Conservation (phyloP, 2,797 vertebrate species). For the Danio albolineatus region DNA sequence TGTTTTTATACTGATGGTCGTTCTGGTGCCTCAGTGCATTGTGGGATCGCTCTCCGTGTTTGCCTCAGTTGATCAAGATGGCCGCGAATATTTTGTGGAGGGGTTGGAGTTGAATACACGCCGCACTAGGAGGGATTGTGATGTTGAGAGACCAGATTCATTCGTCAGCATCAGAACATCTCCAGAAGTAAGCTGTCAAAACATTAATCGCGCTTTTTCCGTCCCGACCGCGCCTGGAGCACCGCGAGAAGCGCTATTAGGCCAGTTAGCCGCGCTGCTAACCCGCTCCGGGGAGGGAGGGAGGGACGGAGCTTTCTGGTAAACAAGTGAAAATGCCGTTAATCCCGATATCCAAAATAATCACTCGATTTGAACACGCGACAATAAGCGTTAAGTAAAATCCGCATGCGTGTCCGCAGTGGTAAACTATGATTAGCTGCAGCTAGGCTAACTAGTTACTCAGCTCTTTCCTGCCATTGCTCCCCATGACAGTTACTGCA, state of each 20-base stretch:
- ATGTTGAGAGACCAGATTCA: constrained; percentile 56
- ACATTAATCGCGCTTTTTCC: neutral
- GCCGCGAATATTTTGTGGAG: constrained; percentile 67
- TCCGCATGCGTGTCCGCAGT: neutral
- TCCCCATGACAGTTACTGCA: constrained; percentile 47
- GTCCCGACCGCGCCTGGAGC: neutral
- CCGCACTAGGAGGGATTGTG: constrained; percentile 53
- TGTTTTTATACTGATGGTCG: constrained; percentile 28
- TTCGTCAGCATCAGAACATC: constrained; percentile 50
- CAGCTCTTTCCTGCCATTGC: constrained; percentile 22
- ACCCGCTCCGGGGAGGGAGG: constrained; percentile 32
- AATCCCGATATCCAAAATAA: neutral
- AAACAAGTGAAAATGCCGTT: neutral
- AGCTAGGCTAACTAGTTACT: constrained; percentile 43
- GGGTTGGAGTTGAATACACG: constrained; percentile 57
- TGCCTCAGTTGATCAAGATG: constrained; percentile 68
- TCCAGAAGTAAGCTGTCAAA: constrained; percentile 52
- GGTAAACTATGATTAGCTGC: constrained; percentile 18
- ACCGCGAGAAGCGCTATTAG: constrained; percentile 16
- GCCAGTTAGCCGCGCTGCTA: constrained; percentile 39
- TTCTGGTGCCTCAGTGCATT: constrained; percentile 56
- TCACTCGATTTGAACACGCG: neutral
- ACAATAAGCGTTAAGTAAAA: neutral
- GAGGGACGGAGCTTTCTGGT: constrained; percentile 18
- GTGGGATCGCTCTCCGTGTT: constrained; percentile 62